A percentile compares a stretch with the other conserved stretches of the same genome.
Evolutionary conservation across 2,113 vertebrate species (phyloP).

Genomic region (Elachura formosa): DNA sequence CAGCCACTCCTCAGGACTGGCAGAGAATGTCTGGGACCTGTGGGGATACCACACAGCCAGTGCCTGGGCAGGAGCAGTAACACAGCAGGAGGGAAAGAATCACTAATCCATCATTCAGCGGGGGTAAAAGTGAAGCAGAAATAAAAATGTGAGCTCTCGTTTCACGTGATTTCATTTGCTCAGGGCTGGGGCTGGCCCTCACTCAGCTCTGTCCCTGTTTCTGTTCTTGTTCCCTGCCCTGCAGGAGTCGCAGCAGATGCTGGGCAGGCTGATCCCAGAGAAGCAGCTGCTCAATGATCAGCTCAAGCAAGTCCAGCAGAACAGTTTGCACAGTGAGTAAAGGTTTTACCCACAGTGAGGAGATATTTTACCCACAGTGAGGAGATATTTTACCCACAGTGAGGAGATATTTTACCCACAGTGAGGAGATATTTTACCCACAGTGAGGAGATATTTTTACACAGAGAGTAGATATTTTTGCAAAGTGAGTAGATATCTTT

Average conservation of each 20-base stretch:
- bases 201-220: background rate
- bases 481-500: no score
- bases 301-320: slow-evolving; percentile 95
- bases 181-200: background rate
- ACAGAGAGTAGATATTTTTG: no score
- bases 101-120: background rate
- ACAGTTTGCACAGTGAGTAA: slow-evolving; percentile 83
- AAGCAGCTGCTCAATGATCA: slow-evolving; percentile 95
- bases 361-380: no score
- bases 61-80: background rate
- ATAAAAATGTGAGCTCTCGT: background rate
- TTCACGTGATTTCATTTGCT: no score
- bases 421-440: no score
- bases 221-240: background rate
- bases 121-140: background rate
- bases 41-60: background rate
- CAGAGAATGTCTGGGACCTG: background rate
- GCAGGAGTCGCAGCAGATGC: slow-evolving; percentile 96
- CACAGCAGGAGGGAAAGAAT: background rate
- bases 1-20: background rate
- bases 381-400: no score
- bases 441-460: no score
- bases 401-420: no score
- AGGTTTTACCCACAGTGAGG: no score
- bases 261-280: slow-evolving; percentile 93